phyloP scores from a whole-genome alignment of 2,888 invertebrate genomes.

The Cryptocephalus primarius region DNA sequence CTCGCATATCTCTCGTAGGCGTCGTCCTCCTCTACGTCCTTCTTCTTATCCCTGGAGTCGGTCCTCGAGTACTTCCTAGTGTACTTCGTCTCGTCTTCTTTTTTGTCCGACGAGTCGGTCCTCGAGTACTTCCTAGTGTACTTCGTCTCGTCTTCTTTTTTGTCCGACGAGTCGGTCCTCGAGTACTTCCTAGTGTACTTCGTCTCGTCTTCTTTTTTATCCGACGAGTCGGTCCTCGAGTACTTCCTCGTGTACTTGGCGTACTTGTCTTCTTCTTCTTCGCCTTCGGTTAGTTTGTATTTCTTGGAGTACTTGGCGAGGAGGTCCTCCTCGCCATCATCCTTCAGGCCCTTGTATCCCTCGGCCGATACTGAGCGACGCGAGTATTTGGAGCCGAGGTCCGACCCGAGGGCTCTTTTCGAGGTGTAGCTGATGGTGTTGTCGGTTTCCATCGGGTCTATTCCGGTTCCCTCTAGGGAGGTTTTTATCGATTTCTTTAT shows the following conservation, averaged over 20 bases:
- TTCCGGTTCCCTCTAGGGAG: conserved; percentile 21
- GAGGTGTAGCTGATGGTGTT: conserved; percentile 17
- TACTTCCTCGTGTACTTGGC: conserved; percentile 26
- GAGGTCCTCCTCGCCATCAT: conserved; percentile 20
- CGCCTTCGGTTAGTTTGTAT: conserved; percentile 17
- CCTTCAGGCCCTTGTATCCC: conserved; percentile 12
- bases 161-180: conserved; percentile 16
- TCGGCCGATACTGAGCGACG: conserved; percentile 20
- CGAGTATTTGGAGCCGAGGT: conserved; percentile 21
- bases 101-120: conserved; percentile 16
- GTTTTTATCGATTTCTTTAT: conserved; percentile 23
- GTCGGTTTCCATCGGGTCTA: conserved; percentile 19
- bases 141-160: conserved; percentile 18
- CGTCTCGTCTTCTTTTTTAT: conserved; percentile 8
- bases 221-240: conserved; percentile 19
- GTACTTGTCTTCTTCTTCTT: conserved; percentile 26
- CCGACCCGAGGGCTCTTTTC: conserved; percentile 16
- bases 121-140: conserved; percentile 20
- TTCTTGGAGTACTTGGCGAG: conserved; percentile 19
- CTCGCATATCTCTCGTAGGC: conserved; percentile 22
- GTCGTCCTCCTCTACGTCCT: conserved; percentile 20
- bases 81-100: conserved; percentile 19
- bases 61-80: conserved; percentile 18
- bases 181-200: conserved; percentile 27
- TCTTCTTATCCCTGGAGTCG: conserved; percentile 16